Base-by-base conservation (phyloP, 2,888 invertebrate species). In the Mellilla xanthometata region DNA sequence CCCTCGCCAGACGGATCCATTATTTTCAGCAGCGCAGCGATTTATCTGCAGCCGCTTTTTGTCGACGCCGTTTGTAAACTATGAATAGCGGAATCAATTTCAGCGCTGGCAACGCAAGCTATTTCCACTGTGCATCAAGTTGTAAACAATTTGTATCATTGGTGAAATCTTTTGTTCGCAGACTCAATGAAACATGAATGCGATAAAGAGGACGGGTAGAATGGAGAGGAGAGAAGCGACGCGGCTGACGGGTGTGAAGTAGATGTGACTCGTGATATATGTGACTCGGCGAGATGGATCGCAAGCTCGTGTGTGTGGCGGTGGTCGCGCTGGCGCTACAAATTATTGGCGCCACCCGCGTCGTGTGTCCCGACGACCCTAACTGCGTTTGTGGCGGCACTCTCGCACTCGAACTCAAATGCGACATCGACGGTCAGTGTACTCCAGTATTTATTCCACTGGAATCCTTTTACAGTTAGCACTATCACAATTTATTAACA, bases 321-420 rank as follows among this genome's bases (percentile, higher is more conserved):
- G 72, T 72, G 54, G 68, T 75, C 54, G 75, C 72, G 66, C 66
- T 85, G 56, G 72, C 72, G 59, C 72, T 83, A 60, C 78, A 83
- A 64, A 74, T 81, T 76, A 81, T 85, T 80, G 79, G 72, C 48
- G 86, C 84, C 53, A 67, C 70, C 54, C 69, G 67, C 52, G 69
- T 75, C 65, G 70, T 73, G 71, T 89, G 88, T 64, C 89, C 86
- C 54, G 78, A 69, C 72, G 79, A 85, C 72, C 81, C 85, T 75
- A 85, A 88, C 83, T 89, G 88, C 76, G 74, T 82, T 81, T 88
- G 89, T 59, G 81, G 82, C 56, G 85, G 85, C 68, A 80, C 83
- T 65, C 69, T 87, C 62, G 76, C 84, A 39, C 65, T 86, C 52
- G 88, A 88, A 79, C 78, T 88, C 69, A 77, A 85, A 80, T 89